Evolutionary conservation across 1,140 invertebrate species (phyloP), one percentile per base, ranked within the genome.

Genomic region (Lerema accius): DNA sequence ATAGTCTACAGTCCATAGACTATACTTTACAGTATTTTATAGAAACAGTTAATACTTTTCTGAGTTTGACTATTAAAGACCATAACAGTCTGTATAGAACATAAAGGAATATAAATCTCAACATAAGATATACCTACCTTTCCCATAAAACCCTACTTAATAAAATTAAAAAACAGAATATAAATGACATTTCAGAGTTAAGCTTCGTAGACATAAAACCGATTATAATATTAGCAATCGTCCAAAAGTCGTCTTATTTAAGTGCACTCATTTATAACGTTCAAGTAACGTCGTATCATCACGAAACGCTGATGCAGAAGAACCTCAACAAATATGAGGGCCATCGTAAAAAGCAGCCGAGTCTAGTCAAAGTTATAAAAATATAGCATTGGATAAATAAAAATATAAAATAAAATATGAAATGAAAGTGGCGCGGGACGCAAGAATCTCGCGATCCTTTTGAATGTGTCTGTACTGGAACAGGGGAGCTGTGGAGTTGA

Each of bases 331-430:
- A 49, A 39, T 45, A 61, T 46, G 55, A 28, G 72, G 59, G 68
- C 70, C 75, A 72, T 69, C 73, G 76, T 82, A 81, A 81, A 81
- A 85, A 84, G 55, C 63, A 50, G 58, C 48, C 71, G 63, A 70
- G 76, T 78, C 79, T 84, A 79, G 80, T 66, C 77, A 65, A 65
- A 63, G 78, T 76, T 84, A 81, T 82, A 85, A 86, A 89, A 85
- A 86, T 86, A 86, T 71, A 71, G 69, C 70, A 82, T 76, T 65
- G 76, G 76, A 85, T 79, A 89, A 89, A 89, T 88, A 88, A 88
- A 86, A 88, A 84, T 86, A 86, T 85, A 84, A 84, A 86, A 86
- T 84, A 84, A 89, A 85, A 89, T 86, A 86, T 86, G 81, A 83
- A 83, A 89, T 83, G 86, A 86, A 86, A 86, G 84, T 86, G 82